These are phyloP conservation scores for Tryphoninae sp. DNA, from an alignment of 2,888 invertebrate genomes.

Conservation along the genomic window DNA sequence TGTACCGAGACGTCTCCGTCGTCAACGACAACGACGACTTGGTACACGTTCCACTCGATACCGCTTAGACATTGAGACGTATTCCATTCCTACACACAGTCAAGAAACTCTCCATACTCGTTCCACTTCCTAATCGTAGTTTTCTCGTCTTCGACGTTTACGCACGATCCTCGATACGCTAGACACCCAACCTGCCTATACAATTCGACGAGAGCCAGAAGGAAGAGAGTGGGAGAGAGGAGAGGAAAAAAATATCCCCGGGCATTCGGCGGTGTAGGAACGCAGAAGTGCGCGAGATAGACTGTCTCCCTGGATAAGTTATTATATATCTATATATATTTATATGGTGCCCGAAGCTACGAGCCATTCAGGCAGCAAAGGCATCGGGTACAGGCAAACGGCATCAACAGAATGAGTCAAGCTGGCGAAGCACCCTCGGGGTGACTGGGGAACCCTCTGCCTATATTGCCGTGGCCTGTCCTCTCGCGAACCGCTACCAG, in stretches of 20 bases:
- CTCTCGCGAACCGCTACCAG: slow-evolving; percentile 23
- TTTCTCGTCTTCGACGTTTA: slow-evolving; percentile 14
- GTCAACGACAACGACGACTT: slow-evolving; percentile 19
- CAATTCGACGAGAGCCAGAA: slow-evolving; percentile 21
- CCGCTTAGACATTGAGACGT: slow-evolving; percentile 31
- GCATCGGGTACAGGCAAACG: slow-evolving; percentile 42
- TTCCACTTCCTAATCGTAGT: not conserved
- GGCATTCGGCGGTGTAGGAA: slow-evolving; percentile 42
- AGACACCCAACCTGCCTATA: slow-evolving; percentile 25
- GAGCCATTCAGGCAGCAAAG: slow-evolving; percentile 53
- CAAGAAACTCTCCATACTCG: not conserved
- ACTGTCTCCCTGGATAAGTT: slow-evolving; percentile 31
- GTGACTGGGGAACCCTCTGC: slow-evolving; percentile 72
- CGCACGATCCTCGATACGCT: not conserved
- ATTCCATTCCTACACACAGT: not conserved
- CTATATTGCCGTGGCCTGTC: slow-evolving; percentile 17
- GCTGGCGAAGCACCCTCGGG: slow-evolving; percentile 70
- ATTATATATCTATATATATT: slow-evolving; percentile 1
- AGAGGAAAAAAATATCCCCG: slow-evolving; percentile 50
- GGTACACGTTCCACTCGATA: slow-evolving; percentile 6
- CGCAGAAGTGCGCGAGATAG: slow-evolving; percentile 28
- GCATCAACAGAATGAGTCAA: slow-evolving; percentile 69
- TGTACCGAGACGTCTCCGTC: slow-evolving; percentile 63
- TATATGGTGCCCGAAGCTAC: slow-evolving; percentile 54
- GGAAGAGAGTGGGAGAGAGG: slow-evolving; percentile 15